Evolutionary conservation across 2,113 vertebrate species (phyloP), one percentile per base, ranked within the genome.

Genomic region (Corydoras sp.): DNA sequence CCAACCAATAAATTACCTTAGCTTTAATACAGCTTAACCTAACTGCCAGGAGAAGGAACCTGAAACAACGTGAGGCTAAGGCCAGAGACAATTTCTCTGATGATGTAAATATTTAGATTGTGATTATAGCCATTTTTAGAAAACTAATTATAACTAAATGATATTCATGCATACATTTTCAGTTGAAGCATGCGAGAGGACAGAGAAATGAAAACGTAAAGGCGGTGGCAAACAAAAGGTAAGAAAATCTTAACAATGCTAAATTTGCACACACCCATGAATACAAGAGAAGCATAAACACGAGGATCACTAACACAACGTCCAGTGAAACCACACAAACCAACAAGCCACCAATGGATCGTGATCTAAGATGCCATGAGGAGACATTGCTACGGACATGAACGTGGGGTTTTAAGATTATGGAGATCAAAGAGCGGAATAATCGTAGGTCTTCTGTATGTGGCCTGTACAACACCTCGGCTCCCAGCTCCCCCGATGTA

Each of bases 371-470:
- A 43, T 43, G 35, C 7, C 35, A 5, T 43, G 35, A 43, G 35
- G 35, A 43, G 35, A 43, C 35, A 43, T 43, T 43, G 2, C 7
- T 43, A 43, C 35, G 1, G 35, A 8, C 7, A 8, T 43, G 35
- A 5, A 43, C 4, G 35, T 0, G 35, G 35, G 35, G 35, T 43
- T 43, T 43, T 43, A 2, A 84, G 55, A 29, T 56, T 82, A 78
- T 73, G 71, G 50, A 82, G 72, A 79, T 78, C 77, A 78, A 81
- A 79, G 71, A 79, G 81, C 76, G 84, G 74, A 81, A 60, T 75
- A 73, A 77, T 83, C 77, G 79, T 79, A 43, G 75, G 69, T 78
- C 67, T 77, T 12, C 14, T n/a, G 50, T 11, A 29, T 24, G 10
- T 59, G 63, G 64, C 62, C 12, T 76, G 58, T 71, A 64, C 65